Evolutionary conservation across 2,797 vertebrate genomes (phyloP).

Genomic region (Holocentrus rufus): DNA sequence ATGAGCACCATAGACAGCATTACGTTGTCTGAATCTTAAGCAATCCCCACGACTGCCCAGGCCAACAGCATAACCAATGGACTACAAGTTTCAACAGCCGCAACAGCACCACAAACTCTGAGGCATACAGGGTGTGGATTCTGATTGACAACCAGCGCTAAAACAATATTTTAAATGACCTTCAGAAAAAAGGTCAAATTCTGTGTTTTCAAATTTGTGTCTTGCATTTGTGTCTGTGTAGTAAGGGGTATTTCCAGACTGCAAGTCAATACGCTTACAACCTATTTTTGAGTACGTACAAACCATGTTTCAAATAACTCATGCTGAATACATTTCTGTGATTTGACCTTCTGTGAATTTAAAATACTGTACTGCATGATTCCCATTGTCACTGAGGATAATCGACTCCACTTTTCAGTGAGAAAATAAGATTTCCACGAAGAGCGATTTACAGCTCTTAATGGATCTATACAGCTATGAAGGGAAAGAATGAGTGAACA

Average conservation of each 20-base stretch:
- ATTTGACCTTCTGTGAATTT: conserved; percentile 12
- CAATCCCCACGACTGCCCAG: conserved; percentile 51
- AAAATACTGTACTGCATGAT: neutral
- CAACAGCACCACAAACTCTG: conserved; percentile 31
- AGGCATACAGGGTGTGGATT: conserved; percentile 25
- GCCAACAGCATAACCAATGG: conserved; percentile 48
- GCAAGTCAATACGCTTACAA: conserved; percentile 16
- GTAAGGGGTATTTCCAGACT: neutral
- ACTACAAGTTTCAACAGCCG: conserved; percentile 37
- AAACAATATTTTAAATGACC: conserved; percentile 2
- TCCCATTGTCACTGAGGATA: neutral
- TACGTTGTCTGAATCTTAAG: conserved; percentile 61
- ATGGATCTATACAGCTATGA: neutral
- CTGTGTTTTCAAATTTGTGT: conserved; percentile 7
- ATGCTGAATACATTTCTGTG: conserved; percentile 20
- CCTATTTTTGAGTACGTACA: conserved; percentile 25
- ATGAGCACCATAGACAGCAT: conserved; percentile 51
- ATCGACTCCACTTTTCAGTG: neutral
- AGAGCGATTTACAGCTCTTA: no score
- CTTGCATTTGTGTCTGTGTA: neutral
- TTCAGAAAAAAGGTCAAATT: neutral
- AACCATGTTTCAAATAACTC: conserved; percentile 41
- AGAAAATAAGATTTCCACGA: no score
- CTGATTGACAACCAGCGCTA: conserved; percentile 13
- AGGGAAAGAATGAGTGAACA: conserved; percentile 1